Base-by-base conservation (phyloP, 2,888 invertebrate genomes). In the Pachycephus smyrnensis region DNA sequence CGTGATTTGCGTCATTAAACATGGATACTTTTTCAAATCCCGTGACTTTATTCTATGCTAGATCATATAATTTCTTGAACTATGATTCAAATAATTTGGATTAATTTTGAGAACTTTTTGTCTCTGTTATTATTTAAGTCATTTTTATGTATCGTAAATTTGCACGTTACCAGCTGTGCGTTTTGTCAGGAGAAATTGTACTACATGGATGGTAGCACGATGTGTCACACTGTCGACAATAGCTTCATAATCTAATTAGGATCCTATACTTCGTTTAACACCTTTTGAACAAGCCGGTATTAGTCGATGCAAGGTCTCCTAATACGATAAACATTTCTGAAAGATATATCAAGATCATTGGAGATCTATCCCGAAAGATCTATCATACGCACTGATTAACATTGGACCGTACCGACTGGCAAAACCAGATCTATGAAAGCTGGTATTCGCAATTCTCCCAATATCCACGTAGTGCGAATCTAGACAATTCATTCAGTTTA, bases 401-500 rank as follows among this genome's bases (percentile, higher is more conserved):
- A 40, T 55, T 9, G 9, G 6, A 23, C 23, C 9, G 55, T 55
- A 1, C 55, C 23, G 6, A 23, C 6, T 23, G 55, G 55, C 55
- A 55, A 9, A 55, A 23, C 9, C 23, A 23, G 55, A 55, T 23
- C 55, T 9, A 55, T 23, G 55, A 55, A 55, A 55, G 23, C 23
- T 23, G 23, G 9, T 55, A 55, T 55, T 55, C 9, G 23, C 23
- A 12, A 23, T 55, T 23, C 9, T 55, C 40, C 6, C 15, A 55
- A 55, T 55, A 55, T 55, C 55, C 23, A 55, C 73, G 37, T 36
- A 36, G 73, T 23, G 12, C 76, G 35, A 77, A 40, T 68, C 40
- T 32, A 32, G 76, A 76, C 77, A 82, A 75, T 77, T 71, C 55
- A 80, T 80, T 31, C n/a, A 82, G 84, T 90, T 88, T 90, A 87